Evolutionary conservation across 2,888 invertebrate species (phyloP), one percentile per base, ranked within the genome.

Genomic region (Plutella xylostella): DNA sequence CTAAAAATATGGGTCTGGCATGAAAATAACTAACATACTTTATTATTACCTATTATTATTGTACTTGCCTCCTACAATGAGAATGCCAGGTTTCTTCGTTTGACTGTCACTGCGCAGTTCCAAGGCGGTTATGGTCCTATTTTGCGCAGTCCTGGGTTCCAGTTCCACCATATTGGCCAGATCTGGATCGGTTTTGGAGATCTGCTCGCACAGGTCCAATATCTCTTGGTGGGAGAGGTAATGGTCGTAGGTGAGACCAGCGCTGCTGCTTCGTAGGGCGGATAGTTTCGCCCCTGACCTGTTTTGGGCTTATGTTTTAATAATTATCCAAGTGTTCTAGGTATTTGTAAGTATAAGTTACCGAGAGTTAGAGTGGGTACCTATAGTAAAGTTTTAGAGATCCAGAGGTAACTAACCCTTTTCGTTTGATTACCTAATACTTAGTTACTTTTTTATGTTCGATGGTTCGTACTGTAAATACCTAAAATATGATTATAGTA

Each of bases 241-340:
- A 3, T 62, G 47, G n/a, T 40, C 49, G 38, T 12, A 9, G 12
- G 30, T 18, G 58, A 65, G 43, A 60, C 63, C 7, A 61, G 21
- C 3, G 50, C 56, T 3, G 52, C 48, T 45, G 46, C 65, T 69
- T 47, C 72, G 64, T 33, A 66, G 58, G 30, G 58, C 62, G 48
- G 75, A 64, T 52, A 71, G 59, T 57, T 76, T 78, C 4, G 75
- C 64, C 31, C 82, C 82, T 20, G 83, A 79, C 54, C 83, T 82
- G 50, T 15, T 5, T 33, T 33, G 14, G 17, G 5, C 5, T 4
- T n/a, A n/a, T n/a, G n/a, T n/a, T n/a, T n/a, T n/a, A n/a, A n/a
- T n/a, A n/a, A n/a, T n/a, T n/a, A n/a, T n/a, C n/a, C n/a, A n/a
- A n/a, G n/a, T n/a, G n/a, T n/a, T n/a, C n/a, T n/a, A n/a, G n/a